These are phyloP conservation scores for Hiodon tergisus DNA, from an alignment of 2,113 vertebrate species.

Conservation along the genomic window DNA sequence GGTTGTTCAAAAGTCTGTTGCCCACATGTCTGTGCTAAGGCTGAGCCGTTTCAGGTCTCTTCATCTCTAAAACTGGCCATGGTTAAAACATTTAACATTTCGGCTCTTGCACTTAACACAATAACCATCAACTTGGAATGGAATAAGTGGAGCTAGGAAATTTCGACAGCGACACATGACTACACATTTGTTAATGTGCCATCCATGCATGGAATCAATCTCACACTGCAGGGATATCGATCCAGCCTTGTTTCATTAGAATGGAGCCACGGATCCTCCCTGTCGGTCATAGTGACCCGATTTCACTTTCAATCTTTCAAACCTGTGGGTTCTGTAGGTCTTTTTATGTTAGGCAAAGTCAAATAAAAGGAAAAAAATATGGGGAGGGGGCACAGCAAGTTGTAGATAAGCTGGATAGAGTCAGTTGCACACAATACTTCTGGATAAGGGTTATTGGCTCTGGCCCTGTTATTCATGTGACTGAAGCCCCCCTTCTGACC, in stretches of 20 bases:
- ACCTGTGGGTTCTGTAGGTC: not conserved
- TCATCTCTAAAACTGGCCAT: too few relatives aligned
- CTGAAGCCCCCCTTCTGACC: constrained; percentile 15
- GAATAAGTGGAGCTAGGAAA: not conserved
- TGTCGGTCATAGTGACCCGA: not conserved
- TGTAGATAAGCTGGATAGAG: too few relatives aligned
- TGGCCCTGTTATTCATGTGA: constrained; percentile 20
- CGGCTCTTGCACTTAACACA: too few relatives aligned
- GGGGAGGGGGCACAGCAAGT: too few relatives aligned
- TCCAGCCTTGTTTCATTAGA: constrained; percentile 9
- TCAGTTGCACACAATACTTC: not conserved
- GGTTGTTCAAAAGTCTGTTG: too few relatives aligned
- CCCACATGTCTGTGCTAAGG: too few relatives aligned
- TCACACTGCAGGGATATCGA: not conserved
- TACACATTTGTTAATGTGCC: not conserved
- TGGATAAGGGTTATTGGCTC: constrained; percentile 18
- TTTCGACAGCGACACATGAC: not conserved
- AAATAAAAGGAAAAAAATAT: too few relatives aligned
- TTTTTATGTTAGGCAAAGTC: too few relatives aligned
- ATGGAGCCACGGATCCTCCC: not conserved
- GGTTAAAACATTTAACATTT: too few relatives aligned
- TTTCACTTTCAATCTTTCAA: not conserved
- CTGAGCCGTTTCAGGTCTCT: too few relatives aligned
- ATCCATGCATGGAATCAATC: constrained; percentile 10
- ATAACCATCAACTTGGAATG: not conserved